Evolutionary conservation across 92 coral and sea anemone genomes (phyloP), one percentile per base, ranked within the genome.

Genomic region (Desmophyllum pertusum): DNA sequence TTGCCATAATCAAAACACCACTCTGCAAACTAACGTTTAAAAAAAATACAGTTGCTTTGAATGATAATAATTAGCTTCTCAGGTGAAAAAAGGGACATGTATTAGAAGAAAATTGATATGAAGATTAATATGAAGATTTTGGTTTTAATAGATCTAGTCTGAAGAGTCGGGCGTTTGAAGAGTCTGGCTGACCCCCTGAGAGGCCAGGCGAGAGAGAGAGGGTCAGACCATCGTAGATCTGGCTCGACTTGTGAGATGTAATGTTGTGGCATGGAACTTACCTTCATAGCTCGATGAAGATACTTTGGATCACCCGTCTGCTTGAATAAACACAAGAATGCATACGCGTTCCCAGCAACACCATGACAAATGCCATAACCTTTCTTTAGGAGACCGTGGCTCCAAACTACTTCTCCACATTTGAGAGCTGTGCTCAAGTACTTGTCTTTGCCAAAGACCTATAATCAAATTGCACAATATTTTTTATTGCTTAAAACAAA

Each of bases 321-420:
- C 81, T 92, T 97, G 84, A 88, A 94, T 79, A 97, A 70, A 39
- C 89, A 77, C 64, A 97, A 86, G 64, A 97, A 93, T 10, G 89
- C 90, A 72, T 97, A 94, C 14, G 92, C 99, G 91, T 97, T 97
- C 21, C 99, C 99, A 23, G 99, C 89, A 29, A 91, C 95, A 30
- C 99, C 99, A 85, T 97, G 99, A 66, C 99, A 97, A 45, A 94
- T 89, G 11, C 99, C 99, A 72, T 97, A 97, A 50, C 99, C 99
- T 66, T 94, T 97, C 89, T 87, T 97, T 40, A 97, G 81, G 59
- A 97, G 79, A 43, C 99, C 99, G 73, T 84, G 87, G 38, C 79
- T 78, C 99, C 99, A 97, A 53, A 94, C 91, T 39, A 94, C 97
- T 40, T 94, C 93, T 39, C 97, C 97, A 83, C 99, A 97, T 81